Evolutionary conservation across 2,113 vertebrate species (phyloP), one percentile per base, ranked within the genome.

Genomic region (Dunckerocampus dactyliophorus): DNA sequence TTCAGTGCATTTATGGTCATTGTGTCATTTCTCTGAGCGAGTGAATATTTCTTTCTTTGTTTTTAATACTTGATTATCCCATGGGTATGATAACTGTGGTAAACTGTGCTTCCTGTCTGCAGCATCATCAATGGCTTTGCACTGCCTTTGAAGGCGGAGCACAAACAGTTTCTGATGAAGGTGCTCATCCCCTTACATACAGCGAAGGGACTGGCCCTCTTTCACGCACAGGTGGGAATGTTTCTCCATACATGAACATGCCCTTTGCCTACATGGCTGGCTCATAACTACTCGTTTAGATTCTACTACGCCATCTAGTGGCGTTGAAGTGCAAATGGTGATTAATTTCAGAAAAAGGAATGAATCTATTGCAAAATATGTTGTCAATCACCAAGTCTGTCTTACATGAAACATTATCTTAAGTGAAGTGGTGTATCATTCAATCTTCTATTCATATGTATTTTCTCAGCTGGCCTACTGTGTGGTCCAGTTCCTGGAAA

Each of bases 71-170:
- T 58, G 13, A 54, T 24, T 50, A 49, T 71, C 42, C 43, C 0
- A n/a, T 43, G 1, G 46, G 49, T 6, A 2, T 20, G 24, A 21
- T 57, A 19, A 37, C 59, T 48, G 31, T 34, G 24, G 24, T 1
- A 42, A 15, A 2, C 7, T 14, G 21, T 10, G 11, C 37, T 63
- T 52, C 52, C 54, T 63, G 54, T 74, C 88, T 80, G 57, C 88
- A 99, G 97, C 88, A 99, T 99, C 89, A 99, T 99, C 90, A 99
- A 99, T 72, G 96, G 97, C 66, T 99, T 99, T 88, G 97, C 97
- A 49, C 89, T 99, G 89, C 97, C 97, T 61, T 89, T 99, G 91
- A 99, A 99, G 88, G 91, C 93, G 14, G 97, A 99, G 86, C 97
- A 99, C 90, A 99, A 96, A 83, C 97, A 99, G 87, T 99, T 99